phyloP scores from a whole-genome alignment of 2,888 invertebrate genomes.

The Ophioninae sp. region DNA sequence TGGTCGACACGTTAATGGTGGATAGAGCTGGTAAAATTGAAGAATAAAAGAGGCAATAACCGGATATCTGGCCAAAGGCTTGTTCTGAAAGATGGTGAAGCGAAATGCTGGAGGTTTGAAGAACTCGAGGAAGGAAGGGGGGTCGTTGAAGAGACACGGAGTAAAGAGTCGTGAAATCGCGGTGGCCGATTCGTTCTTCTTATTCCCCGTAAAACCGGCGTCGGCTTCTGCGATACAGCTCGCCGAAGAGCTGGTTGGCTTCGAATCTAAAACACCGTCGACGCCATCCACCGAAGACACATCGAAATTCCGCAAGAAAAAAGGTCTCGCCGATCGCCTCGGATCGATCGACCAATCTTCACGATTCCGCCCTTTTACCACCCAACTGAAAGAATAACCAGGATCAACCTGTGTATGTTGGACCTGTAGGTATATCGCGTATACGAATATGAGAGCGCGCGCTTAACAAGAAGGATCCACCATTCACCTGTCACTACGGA shows the following conservation, averaged over 20 bases:
- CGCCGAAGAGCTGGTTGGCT: conserved; percentile 61
- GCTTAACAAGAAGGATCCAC: conserved; percentile 79
- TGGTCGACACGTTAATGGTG: not conserved
- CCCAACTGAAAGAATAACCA: not conserved
- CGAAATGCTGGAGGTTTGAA: conserved; percentile 14
- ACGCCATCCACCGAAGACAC: conserved; percentile 23
- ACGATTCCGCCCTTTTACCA: conserved; percentile 9
- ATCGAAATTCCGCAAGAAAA: not conserved
- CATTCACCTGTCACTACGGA: conserved; percentile 79
- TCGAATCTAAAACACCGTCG: conserved; percentile 52
- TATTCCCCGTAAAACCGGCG: conserved; percentile 65
- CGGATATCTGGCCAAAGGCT: conserved; percentile 51
- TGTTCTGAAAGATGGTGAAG: conserved; percentile 12
- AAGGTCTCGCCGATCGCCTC: not conserved
- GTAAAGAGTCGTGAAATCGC: conserved; percentile 25
- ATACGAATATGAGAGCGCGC: conserved; percentile 52
- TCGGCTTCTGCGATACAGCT: conserved; percentile 39
- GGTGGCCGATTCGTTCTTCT: conserved; percentile 61
- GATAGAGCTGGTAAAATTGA: conserved; percentile 5
- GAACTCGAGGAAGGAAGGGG: conserved; percentile 7
- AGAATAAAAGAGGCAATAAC: conserved; percentile 24
- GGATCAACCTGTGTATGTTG: not conserved
- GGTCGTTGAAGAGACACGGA: conserved; percentile 19
- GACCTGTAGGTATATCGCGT: not conserved
- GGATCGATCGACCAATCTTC: not conserved